Conservation (phyloP, 2,888 invertebrate genomes). For the Andrena haemorrhoa region DNA sequence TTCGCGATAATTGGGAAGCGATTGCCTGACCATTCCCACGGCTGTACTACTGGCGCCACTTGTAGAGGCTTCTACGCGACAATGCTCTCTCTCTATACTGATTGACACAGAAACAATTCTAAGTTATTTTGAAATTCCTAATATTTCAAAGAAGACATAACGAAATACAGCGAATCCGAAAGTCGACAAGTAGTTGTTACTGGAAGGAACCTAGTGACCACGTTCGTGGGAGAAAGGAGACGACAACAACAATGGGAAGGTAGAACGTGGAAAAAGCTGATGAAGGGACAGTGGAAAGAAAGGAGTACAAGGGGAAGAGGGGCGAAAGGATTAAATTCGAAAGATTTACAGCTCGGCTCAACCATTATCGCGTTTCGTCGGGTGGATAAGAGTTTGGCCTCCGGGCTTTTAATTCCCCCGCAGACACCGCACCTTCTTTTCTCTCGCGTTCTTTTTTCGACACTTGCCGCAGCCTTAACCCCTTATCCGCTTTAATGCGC, state of each 20-base stretch:
- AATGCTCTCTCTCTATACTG: no score
- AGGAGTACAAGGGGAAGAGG: constrained; percentile 33
- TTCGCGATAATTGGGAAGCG: no score
- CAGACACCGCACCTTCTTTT: constrained; percentile 63
- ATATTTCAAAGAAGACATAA: no score
- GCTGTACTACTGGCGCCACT: no score
- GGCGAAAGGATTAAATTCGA: constrained; percentile 70
- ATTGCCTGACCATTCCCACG: no score
- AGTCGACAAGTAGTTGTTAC: not conserved
- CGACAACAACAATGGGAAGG: constrained; percentile 13
- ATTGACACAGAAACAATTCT: no score
- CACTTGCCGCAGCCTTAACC: constrained; percentile 71
- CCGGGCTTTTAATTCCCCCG: constrained; percentile 73
- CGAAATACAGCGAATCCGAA: not conserved
- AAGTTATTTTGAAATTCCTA: no score
- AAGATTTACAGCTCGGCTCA: constrained; percentile 75
- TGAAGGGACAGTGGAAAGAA: constrained; percentile 39
- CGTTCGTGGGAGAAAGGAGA: constrained; percentile 14
- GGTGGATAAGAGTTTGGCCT: constrained; percentile 73
- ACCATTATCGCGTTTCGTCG: constrained; percentile 74
- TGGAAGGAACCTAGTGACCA: constrained; percentile 1
- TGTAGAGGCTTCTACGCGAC: no score
- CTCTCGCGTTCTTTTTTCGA: constrained; percentile 53
- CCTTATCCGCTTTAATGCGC: constrained; percentile 73
- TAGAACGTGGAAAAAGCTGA: constrained; percentile 33